Conservation (phyloP, 2,797 vertebrate species). For the Rhadinocentrus ornatus region DNA sequence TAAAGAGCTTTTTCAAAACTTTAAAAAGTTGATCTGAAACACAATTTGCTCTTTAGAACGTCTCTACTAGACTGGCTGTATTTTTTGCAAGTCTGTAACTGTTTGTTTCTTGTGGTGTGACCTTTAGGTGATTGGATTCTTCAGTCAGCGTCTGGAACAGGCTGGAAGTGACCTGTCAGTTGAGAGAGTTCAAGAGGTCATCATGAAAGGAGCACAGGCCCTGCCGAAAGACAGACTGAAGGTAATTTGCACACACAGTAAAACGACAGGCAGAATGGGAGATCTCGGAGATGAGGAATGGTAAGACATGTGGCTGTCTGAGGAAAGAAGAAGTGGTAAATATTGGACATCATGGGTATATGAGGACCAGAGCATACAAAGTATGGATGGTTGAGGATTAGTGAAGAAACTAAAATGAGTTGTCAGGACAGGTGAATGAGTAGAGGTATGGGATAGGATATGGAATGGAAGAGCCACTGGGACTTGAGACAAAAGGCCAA, state of each 20-base stretch:
- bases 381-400: slow-evolving; percentile 10
- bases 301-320: slow-evolving; percentile 43
- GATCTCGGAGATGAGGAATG: slow-evolving; percentile 20
- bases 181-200: slow-evolving; percentile 96
- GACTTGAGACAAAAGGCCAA: slow-evolving; percentile 70
- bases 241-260: slow-evolving; percentile 78
- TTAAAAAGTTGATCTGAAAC: neutral
- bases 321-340: slow-evolving; percentile 22
- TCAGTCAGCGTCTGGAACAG: slow-evolving; percentile 93
- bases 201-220: slow-evolving; percentile 95
- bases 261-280: slow-evolving; percentile 3
- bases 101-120: slow-evolving; percentile 31
- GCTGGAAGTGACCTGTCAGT: slow-evolving; percentile 95
- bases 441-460: slow-evolving; percentile 22
- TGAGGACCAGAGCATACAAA: slow-evolving; percentile 12
- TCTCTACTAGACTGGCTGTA: neutral
- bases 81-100: slow-evolving; percentile 28
- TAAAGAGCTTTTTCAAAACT: neutral
- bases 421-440: slow-evolving; percentile 50
- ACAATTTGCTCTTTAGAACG: neutral
- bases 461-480: slow-evolving; percentile 38
- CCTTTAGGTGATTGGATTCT: slow-evolving; percentile 93
- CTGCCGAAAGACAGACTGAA: slow-evolving; percentile 95
- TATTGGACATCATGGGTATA: slow-evolving; percentile 24
- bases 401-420: slow-evolving; percentile 25